Evolutionary conservation across 2,888 invertebrate species (phyloP).

Genomic region (Polydrusus tereticollis): DNA sequence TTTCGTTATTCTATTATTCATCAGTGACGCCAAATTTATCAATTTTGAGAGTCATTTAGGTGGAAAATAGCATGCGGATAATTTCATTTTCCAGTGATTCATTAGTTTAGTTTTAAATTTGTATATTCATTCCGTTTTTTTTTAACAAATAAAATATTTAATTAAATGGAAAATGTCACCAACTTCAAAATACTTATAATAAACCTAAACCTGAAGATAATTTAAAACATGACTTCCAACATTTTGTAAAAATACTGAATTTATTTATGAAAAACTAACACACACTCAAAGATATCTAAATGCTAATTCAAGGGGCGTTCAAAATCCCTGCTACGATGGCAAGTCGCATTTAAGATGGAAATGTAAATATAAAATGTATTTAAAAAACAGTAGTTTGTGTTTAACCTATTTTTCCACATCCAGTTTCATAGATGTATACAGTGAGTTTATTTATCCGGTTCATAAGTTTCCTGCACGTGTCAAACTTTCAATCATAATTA

Average conservation of each 20-base stretch:
- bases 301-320: not conserved
- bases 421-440: too few relatives aligned
- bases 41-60: slow-evolving; percentile 31
- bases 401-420: too few relatives aligned
- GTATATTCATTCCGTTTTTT: not conserved
- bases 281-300: not conserved
- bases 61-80: slow-evolving; percentile 35
- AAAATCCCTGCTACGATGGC: not conserved
- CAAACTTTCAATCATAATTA: too few relatives aligned
- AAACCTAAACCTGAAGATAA: not conserved
- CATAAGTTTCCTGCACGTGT: too few relatives aligned
- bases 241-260: not conserved
- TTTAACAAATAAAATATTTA: not conserved
- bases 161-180: not conserved
- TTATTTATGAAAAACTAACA: not conserved
- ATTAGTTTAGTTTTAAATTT: slow-evolving; percentile 1
- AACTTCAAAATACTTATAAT: not conserved
- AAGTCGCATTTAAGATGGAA: not conserved
- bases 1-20: slow-evolving; percentile 29
- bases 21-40: slow-evolving; percentile 28
- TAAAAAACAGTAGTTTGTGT: too few relatives aligned
- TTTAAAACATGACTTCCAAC: not conserved
- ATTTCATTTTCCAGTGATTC: slow-evolving; percentile 27
- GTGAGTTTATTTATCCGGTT: too few relatives aligned
- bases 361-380: too few relatives aligned